Base-by-base conservation (phyloP, 2,113 vertebrate genomes). In the Cavia porcellus region DNA sequence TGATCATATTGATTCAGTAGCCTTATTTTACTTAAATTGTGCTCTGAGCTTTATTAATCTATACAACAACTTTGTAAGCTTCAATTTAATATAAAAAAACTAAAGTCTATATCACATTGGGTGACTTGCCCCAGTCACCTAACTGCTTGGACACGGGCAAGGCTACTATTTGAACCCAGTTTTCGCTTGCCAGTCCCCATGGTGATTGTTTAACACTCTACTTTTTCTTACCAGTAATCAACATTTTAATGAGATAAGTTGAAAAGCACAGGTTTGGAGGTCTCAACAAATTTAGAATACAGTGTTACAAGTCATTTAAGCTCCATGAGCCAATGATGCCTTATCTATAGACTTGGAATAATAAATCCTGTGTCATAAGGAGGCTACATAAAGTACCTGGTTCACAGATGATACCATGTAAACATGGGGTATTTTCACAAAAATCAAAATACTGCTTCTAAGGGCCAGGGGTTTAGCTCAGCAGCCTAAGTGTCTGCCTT, bases 211-310 rank as follows among this genome's bases (percentile, higher is more conserved):
- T 38, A 84, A 55, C 35, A 32, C 8, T 85, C 70, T 50, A 20
- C 24, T 68, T 47, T 50, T 7, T 94, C 75, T 66, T 38, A 50
- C 15, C 47, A 61, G 61, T 64, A 61, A 28, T 57, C 52, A 89
- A n/a, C 50, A 86, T 84, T 95, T 94, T 70, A 92, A 62, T 68
- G 75, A 79, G 14, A 20, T 70, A 82, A 81, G 19, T 14, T 77
- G 7, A 45, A 75, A 75, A 47, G 7, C 70, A 10, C 20, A 87
- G 80, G 32, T 55, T 70, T 86, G 17, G 45, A 64, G n/a, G 9
- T 42, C 35, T 77, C 62, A 32, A 45, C 77, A 77, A 62, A 57
- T 61, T 85, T 15, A 68, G 22, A 75, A 83, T 59, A 42, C 3
- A 52, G 9, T 17, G 20, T 59, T 93, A 14, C 35, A 80, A 59